Conservation (phyloP, 1,140 invertebrate genomes). For the Caenorhabditis latens region DNA sequence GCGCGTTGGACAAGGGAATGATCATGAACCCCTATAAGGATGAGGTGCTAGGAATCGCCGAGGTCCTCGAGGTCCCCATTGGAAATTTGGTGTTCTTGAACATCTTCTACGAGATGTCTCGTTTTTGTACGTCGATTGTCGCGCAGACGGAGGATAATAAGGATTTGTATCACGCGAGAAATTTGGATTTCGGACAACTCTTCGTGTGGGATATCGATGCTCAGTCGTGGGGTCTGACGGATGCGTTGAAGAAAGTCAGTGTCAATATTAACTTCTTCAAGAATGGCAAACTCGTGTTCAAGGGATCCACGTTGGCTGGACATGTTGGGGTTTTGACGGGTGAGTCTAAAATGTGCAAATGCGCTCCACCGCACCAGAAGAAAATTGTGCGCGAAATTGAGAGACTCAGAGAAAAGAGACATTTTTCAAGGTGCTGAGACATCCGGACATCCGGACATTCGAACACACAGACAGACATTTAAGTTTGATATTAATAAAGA, state of each 20-base stretch:
- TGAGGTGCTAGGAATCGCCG: constrained; percentile 62
- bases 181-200: constrained; percentile 82
- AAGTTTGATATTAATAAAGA: no score
- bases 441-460: no score
- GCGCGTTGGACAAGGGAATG: constrained; percentile 55
- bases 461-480: no score
- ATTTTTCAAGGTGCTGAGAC: no score
- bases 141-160: constrained; percentile 77
- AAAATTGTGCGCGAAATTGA: no score
- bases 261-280: constrained; percentile 80
- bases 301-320: constrained; percentile 81
- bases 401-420: no score
- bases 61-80: constrained; percentile 64
- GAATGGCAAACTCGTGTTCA: constrained; percentile 79
- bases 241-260: constrained; percentile 79
- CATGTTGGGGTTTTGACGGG: constrained; percentile 81
- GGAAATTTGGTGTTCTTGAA: constrained; percentile 81
- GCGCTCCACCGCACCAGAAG: no score
- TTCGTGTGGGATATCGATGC: constrained; percentile 78
- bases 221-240: constrained; percentile 80
- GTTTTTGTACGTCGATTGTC: constrained; percentile 81
- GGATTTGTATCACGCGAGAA: constrained; percentile 74
- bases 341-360: constrained; percentile 74
- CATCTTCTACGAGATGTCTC: constrained; percentile 82
- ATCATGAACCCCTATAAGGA: constrained; percentile 65